Conservation (phyloP, 2,797 vertebrate species). For the Limosa lapponica region DNA sequence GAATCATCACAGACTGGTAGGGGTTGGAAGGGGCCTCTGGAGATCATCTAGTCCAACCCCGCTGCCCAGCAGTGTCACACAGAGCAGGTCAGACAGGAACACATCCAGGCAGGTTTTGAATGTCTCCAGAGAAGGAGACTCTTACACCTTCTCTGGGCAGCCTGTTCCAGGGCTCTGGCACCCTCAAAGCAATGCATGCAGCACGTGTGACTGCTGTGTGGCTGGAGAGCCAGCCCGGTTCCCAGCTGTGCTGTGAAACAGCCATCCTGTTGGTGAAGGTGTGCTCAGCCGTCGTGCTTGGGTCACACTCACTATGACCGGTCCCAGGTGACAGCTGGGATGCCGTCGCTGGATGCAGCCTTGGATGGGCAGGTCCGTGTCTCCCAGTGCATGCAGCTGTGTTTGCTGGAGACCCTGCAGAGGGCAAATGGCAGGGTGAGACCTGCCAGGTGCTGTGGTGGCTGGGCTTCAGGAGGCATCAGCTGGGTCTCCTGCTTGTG, state of each 20-base stretch:
- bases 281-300: not conserved
- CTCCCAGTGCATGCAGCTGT: not conserved
- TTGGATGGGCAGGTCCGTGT: not conserved
- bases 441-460: not conserved
- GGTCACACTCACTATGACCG: accelerated
- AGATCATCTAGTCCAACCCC: not conserved
- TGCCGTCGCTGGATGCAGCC: not conserved
- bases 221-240: not conserved
- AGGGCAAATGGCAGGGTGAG: not conserved
- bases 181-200: not conserved
- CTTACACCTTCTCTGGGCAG: not conserved
- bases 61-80: not conserved
- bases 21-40: not conserved
- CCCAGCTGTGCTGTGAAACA: not conserved
- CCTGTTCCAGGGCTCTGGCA: not conserved
- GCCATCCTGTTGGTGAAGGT: not conserved
- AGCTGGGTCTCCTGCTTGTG: not conserved
- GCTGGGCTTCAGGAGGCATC: not conserved
- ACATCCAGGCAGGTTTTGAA: not conserved
- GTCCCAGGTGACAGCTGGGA: not conserved
- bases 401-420: not conserved
- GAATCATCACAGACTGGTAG: not conserved
- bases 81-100: not conserved
- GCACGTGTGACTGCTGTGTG: not conserved
- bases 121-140: not conserved